phyloP scores from a whole-genome alignment of 2,888 invertebrate genomes.

The Molanna angustata region DNA sequence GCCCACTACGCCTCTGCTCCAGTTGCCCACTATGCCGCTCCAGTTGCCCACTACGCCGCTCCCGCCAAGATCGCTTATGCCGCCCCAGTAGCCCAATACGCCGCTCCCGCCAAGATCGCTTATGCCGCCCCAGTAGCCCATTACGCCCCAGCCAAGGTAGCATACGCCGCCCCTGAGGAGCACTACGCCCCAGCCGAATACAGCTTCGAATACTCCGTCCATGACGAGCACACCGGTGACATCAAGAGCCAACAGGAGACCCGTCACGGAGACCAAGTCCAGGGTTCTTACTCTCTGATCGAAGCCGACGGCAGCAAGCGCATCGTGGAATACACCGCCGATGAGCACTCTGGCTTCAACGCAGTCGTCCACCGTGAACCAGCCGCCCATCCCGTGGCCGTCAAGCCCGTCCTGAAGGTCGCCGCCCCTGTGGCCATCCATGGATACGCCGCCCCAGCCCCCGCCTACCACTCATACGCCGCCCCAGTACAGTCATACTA shows the following conservation, averaged over 20 bases:
- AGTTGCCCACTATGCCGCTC: constrained; percentile 16
- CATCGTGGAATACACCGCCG: constrained; percentile 50
- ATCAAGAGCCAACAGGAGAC: constrained; percentile 50
- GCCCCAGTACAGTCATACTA: too few relatives aligned
- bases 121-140: constrained; percentile 18
- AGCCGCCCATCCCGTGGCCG: constrained; percentile 27
- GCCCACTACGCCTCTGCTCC: constrained; percentile 25
- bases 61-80: constrained; percentile 14
- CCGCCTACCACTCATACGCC: constrained; percentile 16
- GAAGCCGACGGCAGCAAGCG: constrained; percentile 50
- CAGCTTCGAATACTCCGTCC: constrained; percentile 43
- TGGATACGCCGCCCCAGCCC: constrained; percentile 29
- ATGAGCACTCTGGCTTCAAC: constrained; percentile 49
- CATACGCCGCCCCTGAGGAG: constrained; percentile 4
- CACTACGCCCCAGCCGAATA: constrained; percentile 29
- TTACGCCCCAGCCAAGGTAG: constrained; percentile 8
- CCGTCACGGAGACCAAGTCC: constrained; percentile 47
- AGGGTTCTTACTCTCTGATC: constrained; percentile 51
- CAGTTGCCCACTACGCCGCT: constrained; percentile 18
- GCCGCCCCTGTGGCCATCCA: constrained; percentile 27
- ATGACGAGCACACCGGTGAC: constrained; percentile 48
- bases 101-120: constrained; percentile 15
- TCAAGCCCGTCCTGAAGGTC: constrained; percentile 23
- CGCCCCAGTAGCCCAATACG: constrained; percentile 23
- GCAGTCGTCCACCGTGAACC: constrained; percentile 48